Base-by-base conservation (phyloP, 2,113 vertebrate species). In the Microcebus jonahi region DNA sequence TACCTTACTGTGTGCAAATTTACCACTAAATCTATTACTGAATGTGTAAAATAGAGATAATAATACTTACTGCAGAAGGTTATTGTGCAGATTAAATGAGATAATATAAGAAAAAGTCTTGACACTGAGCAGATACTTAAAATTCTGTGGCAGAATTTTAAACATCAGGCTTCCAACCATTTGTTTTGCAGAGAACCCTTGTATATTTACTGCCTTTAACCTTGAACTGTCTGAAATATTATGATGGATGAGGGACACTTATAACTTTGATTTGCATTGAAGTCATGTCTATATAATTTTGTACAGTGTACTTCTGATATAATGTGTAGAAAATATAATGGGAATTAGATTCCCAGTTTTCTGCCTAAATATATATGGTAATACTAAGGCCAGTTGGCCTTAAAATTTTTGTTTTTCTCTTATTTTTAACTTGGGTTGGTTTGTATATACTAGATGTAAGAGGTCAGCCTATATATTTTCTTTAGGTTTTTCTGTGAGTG, bases 131-230 rank as follows among this genome's bases (percentile, higher is more conserved):
- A 59, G 31, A 65, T 80, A 23, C 31, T 77, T 93, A 79, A 85
- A 90, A 90, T 84, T 93, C 21, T 76, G 27, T 48, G 34, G 5
- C 29, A 90, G 57, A 87, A 91, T 65, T 95, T 90, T 96, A 90
- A 86, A 93, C 80, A 25, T 59, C 6, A 25, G 42, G 7, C 71
- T 94, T 95, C 65, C 29, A 85, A 39, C 31, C 25, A 86, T 39
- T 92, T 90, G 39, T 71, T 93, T 82, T 94, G 5, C 45, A 91
- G 50, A 27, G 73, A 83, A 83, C 50, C 65, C 7, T 91, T 87
- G 13, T 53, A 17, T 83, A 82, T 36, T 88, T 23, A 82, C 34
- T 70, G 29, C 23, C 5, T 93, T 94, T 91, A 91, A 79, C 14
- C 7, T 57, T 75, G 10, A 48, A 61, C 14, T 80, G 6, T 93